These are phyloP conservation scores for Dendrolimus pini DNA, from an alignment of 2,888 invertebrate genomes.

Conservation along the genomic window DNA sequence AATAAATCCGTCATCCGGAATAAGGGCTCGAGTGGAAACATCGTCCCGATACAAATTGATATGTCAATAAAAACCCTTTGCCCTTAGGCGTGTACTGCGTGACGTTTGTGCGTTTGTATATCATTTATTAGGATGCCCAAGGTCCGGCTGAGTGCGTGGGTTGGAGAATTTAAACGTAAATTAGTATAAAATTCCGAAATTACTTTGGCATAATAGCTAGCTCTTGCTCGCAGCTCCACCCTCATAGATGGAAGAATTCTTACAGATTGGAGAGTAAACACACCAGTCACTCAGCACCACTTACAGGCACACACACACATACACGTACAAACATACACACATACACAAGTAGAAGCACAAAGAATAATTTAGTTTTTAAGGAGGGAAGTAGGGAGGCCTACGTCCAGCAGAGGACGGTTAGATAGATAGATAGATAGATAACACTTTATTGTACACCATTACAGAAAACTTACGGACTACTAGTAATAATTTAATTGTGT, in stretches of 20 bases:
- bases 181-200: neutral
- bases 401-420: no score
- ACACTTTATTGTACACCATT: no score
- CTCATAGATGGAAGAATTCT: neutral
- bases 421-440: no score
- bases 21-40: neutral
- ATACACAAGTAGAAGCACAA: no score
- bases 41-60: neutral
- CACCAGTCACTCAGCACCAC: neutral
- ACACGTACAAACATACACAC: no score
- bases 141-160: neutral
- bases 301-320: neutral
- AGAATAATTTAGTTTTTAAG: no score
- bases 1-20: neutral
- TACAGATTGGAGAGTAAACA: neutral
- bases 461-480: no score
- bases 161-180: no score
- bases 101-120: neutral
- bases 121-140: neutral
- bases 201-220: neutral
- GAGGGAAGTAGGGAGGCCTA: no score
- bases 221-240: neutral
- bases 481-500: no score
- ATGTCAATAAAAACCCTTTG: neutral
- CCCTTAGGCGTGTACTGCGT: neutral